A percentile compares a stretch with the other conserved stretches of the same genome.
Conservation (phyloP, 2,888 invertebrate species). For the Gari tellinella region DNA sequence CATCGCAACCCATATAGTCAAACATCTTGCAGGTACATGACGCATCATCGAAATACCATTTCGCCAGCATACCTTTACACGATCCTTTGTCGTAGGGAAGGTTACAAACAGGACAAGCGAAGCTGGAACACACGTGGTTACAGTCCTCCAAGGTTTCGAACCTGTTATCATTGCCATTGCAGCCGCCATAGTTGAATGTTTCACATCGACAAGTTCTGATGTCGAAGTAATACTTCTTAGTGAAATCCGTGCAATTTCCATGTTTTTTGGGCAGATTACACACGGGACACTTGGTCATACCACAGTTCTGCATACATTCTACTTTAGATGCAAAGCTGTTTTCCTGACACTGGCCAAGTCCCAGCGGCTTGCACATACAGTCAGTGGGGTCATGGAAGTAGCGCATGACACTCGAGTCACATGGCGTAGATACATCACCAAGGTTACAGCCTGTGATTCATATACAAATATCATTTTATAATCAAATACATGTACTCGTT, state of each 20-base stretch:
- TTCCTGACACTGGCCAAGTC: slow-evolving; percentile 19
- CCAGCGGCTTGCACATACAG: slow-evolving; percentile 29
- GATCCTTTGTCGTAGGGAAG: slow-evolving; percentile 14
- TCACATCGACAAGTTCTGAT: slow-evolving; percentile 37
- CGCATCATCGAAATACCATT: slow-evolving; percentile 28
- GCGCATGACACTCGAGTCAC: slow-evolving; percentile 13
- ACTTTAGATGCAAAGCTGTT: slow-evolving; percentile 15
- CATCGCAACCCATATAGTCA: slow-evolving; percentile 18
- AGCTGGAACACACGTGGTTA: slow-evolving; percentile 20
- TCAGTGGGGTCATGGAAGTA: slow-evolving; percentile 17
- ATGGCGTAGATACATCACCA: slow-evolving; percentile 7
- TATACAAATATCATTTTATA: too few relatives aligned
- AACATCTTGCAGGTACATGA: slow-evolving; percentile 20
- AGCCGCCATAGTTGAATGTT: too few relatives aligned
- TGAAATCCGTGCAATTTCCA: slow-evolving; percentile 39
- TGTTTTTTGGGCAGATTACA: slow-evolving; percentile 39
- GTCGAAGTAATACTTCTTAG: slow-evolving; percentile 47
- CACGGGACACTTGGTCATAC: slow-evolving; percentile 23
- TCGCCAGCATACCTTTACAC: slow-evolving; percentile 4
- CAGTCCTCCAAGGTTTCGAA: slow-evolving; percentile 40
- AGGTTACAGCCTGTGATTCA: too few relatives aligned
- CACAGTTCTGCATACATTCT: slow-evolving; percentile 15
- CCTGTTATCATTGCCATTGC: slow-evolving; percentile 22
- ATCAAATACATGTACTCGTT: too few relatives aligned
- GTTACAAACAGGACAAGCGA: slow-evolving; percentile 27